Evolutionary conservation across 2,888 invertebrate genomes (phyloP).

Genomic region (Trichacis sp.): DNA sequence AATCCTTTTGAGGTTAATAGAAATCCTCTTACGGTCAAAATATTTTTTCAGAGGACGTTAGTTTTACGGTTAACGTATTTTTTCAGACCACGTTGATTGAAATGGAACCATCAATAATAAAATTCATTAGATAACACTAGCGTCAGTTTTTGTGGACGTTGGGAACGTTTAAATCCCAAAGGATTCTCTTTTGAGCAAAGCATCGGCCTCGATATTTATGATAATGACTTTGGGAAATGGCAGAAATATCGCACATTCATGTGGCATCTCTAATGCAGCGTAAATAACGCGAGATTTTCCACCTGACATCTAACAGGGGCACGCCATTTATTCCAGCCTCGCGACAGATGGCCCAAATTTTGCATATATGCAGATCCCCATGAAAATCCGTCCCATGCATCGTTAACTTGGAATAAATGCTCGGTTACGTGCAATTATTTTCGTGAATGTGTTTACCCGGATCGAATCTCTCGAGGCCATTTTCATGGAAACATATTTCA

Average conservation of each 20-base stretch:
- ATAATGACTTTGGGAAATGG: constrained; percentile 15
- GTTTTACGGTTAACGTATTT: too few relatives aligned
- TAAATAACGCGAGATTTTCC: constrained; percentile 24
- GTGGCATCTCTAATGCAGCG: constrained; percentile 5
- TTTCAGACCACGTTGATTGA: neutral
- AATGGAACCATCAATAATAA: neutral
- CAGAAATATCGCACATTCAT: constrained; percentile 1
- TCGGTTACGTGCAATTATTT: constrained; percentile 13
- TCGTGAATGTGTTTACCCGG: constrained; percentile 13
- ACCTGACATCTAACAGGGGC: constrained; percentile 21
- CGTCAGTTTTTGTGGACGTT: too few relatives aligned
- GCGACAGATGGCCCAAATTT: constrained; percentile 35
- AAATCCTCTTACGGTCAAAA: too few relatives aligned
- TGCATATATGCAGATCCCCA: constrained; percentile 29
- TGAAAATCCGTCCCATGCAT: constrained; percentile 28
- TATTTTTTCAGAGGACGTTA: too few relatives aligned
- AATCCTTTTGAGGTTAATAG: too few relatives aligned
- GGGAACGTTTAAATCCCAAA: too few relatives aligned
- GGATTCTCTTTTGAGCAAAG: too few relatives aligned
- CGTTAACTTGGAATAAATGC: constrained; percentile 11
- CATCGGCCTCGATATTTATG: neutral
- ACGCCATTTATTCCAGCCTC: constrained; percentile 1
- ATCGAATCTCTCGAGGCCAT: neutral
- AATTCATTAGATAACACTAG: neutral
- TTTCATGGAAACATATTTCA: neutral